Evolutionary conservation across 2,888 invertebrate species (phyloP).

Genomic region (Onthophagus sagittarius): DNA sequence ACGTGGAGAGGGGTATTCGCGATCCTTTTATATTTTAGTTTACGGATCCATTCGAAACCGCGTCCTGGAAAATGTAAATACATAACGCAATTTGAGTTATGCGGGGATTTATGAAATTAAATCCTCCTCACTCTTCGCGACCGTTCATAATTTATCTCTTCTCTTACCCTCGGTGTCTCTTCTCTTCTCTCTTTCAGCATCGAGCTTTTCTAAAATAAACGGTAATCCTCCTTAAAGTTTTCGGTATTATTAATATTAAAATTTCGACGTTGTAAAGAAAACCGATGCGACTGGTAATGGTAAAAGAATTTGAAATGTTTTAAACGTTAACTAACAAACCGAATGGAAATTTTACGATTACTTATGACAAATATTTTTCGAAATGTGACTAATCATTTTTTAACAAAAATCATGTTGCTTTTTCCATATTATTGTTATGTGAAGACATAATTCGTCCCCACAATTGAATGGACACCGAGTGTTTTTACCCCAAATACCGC

Average conservation of each 20-base stretch:
- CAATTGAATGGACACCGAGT: conserved; percentile 19
- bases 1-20: conserved; percentile 33
- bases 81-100: conserved; percentile 30
- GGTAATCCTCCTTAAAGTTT: not conserved
- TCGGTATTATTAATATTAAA: not conserved
- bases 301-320: not conserved
- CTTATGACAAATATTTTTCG: too few species aligned
- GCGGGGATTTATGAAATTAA: conserved; percentile 26
- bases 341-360: too few species aligned
- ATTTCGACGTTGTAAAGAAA: not conserved
- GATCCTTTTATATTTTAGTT: conserved; percentile 38
- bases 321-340: too few species aligned
- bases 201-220: not conserved
- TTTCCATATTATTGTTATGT: not conserved
- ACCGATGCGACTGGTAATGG: not conserved
- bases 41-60: conserved; percentile 33
- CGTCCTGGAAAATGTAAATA: conserved; percentile 39
- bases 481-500: conserved; percentile 29
- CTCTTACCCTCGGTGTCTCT: not conserved
- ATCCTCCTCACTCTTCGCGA: conserved; percentile 17
- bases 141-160: conserved; percentile 23
- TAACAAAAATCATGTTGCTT: too few species aligned
- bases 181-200: not conserved
- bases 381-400: too few species aligned
- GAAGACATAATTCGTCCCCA: conserved; percentile 1